Base-by-base conservation (phyloP, 2,888 invertebrate species). In the Tanytarsus gracilentus region DNA sequence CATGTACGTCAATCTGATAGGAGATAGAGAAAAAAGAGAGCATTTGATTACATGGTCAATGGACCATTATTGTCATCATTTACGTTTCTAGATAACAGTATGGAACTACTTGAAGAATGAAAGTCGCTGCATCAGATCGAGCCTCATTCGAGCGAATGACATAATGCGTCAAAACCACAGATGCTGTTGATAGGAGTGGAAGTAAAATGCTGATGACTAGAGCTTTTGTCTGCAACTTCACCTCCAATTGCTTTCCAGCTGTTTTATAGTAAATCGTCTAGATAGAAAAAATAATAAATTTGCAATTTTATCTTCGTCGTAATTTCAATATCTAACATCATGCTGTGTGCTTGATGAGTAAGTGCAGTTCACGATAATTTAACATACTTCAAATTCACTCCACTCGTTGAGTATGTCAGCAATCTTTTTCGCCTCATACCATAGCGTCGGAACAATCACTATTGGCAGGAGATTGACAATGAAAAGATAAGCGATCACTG, bases 401-500 rank as follows among this genome's bases (percentile, higher is more conserved):
- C 85, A 83, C 63, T 79, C 79, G 59, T 82, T 83, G 36, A 82
- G 73, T 29, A 81, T 78, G 14, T 67, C 68, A 0, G 80, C 80
- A 58, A 84, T 77, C 69, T 83, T 84, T n/a, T 72, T 71, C 0
- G 83, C 78, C 68, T 85, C 85, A 65, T 80, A 80, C 81, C 85
- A 84, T 61, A 83, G 70, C 49, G 85, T 76, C 0, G 84, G 84
- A 44, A 83, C 77, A 0, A 77, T 71, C 11, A 81, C 70, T 66
- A 85, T 76, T 0, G 85, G 85, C 62, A 85, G 75, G 62, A 86
- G 74, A 68, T 85, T 85, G 1, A 85, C 82, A n/a, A 84, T 78
- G 65, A 86, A 86, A 1, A 86, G 73, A 67, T 86, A 86, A 62
- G 84, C 85, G 66, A 86, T 85, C 0, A 85, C 86, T 1, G 84